These are phyloP conservation scores for Zaprionus gabonicus DNA, from an alignment of 1,140 invertebrate genomes.

Conservation along the genomic window DNA sequence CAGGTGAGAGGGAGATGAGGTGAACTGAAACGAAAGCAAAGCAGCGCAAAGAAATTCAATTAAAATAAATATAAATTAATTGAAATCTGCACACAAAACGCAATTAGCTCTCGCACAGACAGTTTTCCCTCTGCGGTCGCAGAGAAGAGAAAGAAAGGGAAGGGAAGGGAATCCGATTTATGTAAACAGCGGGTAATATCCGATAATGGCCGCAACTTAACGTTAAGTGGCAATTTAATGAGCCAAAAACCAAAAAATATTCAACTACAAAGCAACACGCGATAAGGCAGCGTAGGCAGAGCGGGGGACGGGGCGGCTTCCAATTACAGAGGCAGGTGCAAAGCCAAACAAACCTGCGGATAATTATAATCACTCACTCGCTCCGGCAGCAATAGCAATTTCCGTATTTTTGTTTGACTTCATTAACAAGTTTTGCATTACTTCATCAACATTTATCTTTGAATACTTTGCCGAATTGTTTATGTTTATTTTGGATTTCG, in stretches of 20 bases:
- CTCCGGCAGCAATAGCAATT: neutral
- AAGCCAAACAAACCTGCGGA: slow-evolving; percentile 1
- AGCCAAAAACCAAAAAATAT: slow-evolving; percentile 17
- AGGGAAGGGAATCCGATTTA: slow-evolving; percentile 52
- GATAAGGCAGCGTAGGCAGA: neutral
- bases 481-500: neutral
- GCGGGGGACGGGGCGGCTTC: neutral
- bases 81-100: slow-evolving; percentile 63
- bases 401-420: slow-evolving; percentile 1
- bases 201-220: slow-evolving; percentile 17
- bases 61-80: slow-evolving; percentile 78
- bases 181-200: slow-evolving; percentile 54
- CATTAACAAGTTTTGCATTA: slow-evolving; percentile 1
- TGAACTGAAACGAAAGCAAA: neutral
- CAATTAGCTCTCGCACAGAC: slow-evolving; percentile 48
- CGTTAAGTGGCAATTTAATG: slow-evolving; percentile 33
- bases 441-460: neutral
- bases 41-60: slow-evolving; percentile 61
- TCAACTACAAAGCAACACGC: slow-evolving; percentile 6
- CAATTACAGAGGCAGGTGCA: slow-evolving; percentile 8
- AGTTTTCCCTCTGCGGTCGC: slow-evolving; percentile 16
- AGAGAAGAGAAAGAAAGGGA: neutral
- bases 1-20: neutral
- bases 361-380: slow-evolving; percentile 21
- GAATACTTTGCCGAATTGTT: slow-evolving; percentile 4